Evolutionary conservation across 2,888 invertebrate genomes (phyloP).

Genomic region (Phasia obesa): DNA sequence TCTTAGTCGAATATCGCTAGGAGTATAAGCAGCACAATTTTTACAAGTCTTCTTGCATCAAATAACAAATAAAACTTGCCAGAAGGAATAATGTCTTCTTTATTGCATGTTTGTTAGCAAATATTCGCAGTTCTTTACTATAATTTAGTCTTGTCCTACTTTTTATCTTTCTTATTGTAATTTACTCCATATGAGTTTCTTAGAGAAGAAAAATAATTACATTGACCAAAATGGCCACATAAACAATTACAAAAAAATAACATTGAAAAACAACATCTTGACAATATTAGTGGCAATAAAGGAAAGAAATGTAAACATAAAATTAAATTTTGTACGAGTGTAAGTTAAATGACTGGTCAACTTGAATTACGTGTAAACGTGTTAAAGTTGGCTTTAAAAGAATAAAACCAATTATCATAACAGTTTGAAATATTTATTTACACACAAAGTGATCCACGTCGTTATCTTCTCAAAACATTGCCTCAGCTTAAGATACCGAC

Average conservation of each 20-base stretch:
- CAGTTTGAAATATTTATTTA: no score
- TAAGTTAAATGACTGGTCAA: background rate
- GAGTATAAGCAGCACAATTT: no score
- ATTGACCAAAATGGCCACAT: conserved; percentile 47
- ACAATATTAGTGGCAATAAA: conserved; percentile 64
- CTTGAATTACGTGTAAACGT: conserved; percentile 73
- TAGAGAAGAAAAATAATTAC: conserved; percentile 22
- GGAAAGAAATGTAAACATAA: conserved; percentile 25
- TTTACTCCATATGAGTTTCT: conserved; percentile 64
- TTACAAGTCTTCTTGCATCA: no score
- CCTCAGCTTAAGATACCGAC: no score
- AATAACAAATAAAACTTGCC: no score
- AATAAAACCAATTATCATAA: no score
- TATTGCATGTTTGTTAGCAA: background rate
- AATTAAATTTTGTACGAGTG: no score
- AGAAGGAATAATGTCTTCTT: no score
- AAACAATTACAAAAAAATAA: conserved; percentile 44
- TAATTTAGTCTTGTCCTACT: conserved; percentile 10
- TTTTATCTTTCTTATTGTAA: conserved; percentile 49
- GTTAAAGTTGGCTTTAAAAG: no score
- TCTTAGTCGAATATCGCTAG: no score
- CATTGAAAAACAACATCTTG: conserved; percentile 61
- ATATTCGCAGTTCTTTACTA: background rate
- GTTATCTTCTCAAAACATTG: no score
- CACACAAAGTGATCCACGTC: no score